phyloP scores from a whole-genome alignment of 2,113 vertebrate genomes.

The Pristiophorus japonicus region DNA sequence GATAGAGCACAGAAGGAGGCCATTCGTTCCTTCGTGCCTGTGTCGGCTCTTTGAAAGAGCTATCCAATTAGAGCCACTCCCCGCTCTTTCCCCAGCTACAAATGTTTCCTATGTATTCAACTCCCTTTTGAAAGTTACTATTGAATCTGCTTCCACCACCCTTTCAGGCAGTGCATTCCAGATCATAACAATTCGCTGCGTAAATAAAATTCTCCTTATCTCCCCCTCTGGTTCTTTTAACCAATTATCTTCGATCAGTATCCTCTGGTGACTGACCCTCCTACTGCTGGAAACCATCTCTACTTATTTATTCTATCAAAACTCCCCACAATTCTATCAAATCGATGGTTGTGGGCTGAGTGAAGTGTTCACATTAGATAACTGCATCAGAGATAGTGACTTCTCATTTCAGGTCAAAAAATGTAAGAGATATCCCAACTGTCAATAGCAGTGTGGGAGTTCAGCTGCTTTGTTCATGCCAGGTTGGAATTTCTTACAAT shows the following conservation, averaged over 20 bases:
- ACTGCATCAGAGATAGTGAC: neutral
- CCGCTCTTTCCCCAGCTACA: neutral
- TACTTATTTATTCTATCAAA: neutral
- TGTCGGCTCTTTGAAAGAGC: neutral
- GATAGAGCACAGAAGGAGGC: too few species aligned
- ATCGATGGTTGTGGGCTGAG: neutral
- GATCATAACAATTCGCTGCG: too few species aligned
- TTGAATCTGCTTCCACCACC: neutral
- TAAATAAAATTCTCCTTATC: neutral
- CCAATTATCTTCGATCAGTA: neutral
- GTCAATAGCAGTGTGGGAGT: too few species aligned
- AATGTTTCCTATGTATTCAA: neutral
- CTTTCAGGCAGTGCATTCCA: too few species aligned
- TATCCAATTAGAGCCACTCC: neutral
- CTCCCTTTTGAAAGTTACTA: neutral
- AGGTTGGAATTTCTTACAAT: too few species aligned
- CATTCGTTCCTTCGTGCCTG: too few species aligned
- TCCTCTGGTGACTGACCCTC: neutral
- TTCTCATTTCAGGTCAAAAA: too few species aligned
- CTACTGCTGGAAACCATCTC: neutral
- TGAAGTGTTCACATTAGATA: neutral
- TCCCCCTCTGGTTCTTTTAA: neutral
- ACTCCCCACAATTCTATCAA: neutral
- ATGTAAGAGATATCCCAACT: too few species aligned
- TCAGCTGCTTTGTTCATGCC: too few species aligned